Evolutionary conservation across 2,888 invertebrate genomes (phyloP), one percentile per base, ranked within the genome.

Genomic region (Anoncus sp.): DNA sequence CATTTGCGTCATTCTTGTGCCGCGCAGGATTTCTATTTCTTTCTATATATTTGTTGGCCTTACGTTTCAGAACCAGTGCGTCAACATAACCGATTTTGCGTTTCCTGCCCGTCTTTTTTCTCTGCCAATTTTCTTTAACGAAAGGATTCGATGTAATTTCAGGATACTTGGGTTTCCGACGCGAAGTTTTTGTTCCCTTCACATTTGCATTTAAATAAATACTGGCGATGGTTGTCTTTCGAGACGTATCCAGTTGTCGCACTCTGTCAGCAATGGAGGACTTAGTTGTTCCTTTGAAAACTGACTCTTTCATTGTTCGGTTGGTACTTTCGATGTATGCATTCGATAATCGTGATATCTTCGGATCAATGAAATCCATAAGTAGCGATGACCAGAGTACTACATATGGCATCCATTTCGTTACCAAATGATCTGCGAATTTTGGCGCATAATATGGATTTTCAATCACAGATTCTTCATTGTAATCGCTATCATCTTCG

Each of bases 281-380:
- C 3, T 40, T 53, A 14, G 49, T 10, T 38, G 10, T 38, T 38
- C 38, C n/a, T 45, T 63, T 35, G 18, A 72, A 72, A 27, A 53
- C 55, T 1, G 62, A 35, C 35, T 40, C 55, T 55, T 75, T 70
- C 14, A 38, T 31, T 0, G 45, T 35, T 53, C 16, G 18, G 10
- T 63, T 16, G 2, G 22, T 7, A 31, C 51, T 69, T 60, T 82
- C 82, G 12, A 77, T 47, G n/a, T 74, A 79, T n/a, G 81, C 82
- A 49, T 84, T 81, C 10, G 75, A 82, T 6, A 82, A 40, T 27
- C 81, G 71, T n/a, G 77, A 79, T 35, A 82, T 77, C 4, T 77
- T 31, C 12, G 18, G 10, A 45, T 79, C 69, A 1, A 82, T 40
- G 0, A 81, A 49, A 45, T 82, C 60, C 3, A 82, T 16, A 45